Evolutionary conservation across 2,797 vertebrate species (phyloP).

Genomic region (Lithobates pipiens): DNA sequence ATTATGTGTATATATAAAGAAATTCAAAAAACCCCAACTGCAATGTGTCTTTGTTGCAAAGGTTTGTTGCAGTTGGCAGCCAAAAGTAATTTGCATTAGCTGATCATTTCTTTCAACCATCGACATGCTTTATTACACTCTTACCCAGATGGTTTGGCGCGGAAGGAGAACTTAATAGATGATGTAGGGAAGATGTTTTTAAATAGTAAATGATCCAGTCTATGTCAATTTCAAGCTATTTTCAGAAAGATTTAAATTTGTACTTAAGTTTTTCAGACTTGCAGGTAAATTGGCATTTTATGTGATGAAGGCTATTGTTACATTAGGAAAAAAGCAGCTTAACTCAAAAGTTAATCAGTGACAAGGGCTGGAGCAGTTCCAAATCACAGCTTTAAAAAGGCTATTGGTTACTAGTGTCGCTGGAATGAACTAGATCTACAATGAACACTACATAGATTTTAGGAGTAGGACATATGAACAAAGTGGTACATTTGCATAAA

Average conservation of each 20-base stretch:
- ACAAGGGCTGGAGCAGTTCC: constrained; percentile 26
- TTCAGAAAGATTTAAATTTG: constrained; percentile 56
- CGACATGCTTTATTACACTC: constrained; percentile 58
- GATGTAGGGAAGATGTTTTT: constrained; percentile 57
- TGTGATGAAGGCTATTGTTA: constrained; percentile 27
- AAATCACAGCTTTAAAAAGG: not conserved
- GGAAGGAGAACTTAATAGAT: constrained; percentile 51
- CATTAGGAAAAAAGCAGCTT: constrained; percentile 8
- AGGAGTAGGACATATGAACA: not conserved
- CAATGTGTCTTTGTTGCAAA: constrained; percentile 49
- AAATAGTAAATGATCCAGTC: constrained; percentile 58
- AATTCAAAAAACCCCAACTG: constrained; percentile 27
- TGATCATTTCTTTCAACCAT: constrained; percentile 56
- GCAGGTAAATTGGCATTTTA: constrained; percentile 12
- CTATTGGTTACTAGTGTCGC: not conserved
- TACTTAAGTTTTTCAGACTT: constrained; percentile 22
- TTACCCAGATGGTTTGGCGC: constrained; percentile 56
- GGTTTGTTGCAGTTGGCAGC: constrained; percentile 57
- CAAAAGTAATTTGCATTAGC: constrained; percentile 55
- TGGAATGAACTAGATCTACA: not conserved
- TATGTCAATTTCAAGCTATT: constrained; percentile 44
- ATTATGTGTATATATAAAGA: constrained; percentile 8
- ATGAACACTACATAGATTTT: not conserved
- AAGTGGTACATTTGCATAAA: not conserved
- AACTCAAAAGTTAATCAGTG: constrained; percentile 40